A percentile compares a stretch with the other conserved stretches of the same genome.
phyloP scores from a whole-genome alignment of 2,888 invertebrate species.

The Drosophila ezoana region DNA sequence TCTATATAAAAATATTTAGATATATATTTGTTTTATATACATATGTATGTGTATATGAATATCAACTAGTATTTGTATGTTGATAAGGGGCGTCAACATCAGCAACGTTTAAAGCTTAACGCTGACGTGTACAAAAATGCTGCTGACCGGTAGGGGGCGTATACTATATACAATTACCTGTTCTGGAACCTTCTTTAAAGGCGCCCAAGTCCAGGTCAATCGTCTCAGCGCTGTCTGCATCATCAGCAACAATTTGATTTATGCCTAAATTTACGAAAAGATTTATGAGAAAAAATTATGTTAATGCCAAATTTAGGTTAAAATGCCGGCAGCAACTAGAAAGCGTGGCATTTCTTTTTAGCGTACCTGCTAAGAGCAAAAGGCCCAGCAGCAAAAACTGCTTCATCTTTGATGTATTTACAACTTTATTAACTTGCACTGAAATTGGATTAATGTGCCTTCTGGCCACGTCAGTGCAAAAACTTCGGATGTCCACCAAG shows the following conservation, averaged over 20 bases:
- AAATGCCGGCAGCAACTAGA: conserved; percentile 54
- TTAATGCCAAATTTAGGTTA: conserved; percentile 55
- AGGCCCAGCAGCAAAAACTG: conserved; percentile 78
- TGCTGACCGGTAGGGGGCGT: conserved; percentile 16
- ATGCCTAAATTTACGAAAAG: conserved; percentile 62
- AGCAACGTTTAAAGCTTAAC: conserved; percentile 45
- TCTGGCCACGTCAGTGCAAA: conserved; percentile 69
- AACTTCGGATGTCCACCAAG: conserved; percentile 24
- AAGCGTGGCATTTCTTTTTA: conserved; percentile 31
- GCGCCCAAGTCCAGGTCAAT: conserved; percentile 93
- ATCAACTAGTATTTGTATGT: not conserved
- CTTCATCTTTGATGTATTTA: conserved; percentile 73
- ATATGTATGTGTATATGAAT: conserved; percentile 9
- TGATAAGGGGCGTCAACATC: conserved; percentile 48
- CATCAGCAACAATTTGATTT: conserved; percentile 75
- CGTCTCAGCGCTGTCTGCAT: conserved; percentile 85
- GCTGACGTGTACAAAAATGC: conserved; percentile 72
- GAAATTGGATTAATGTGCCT: conserved; percentile 34
- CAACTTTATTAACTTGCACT: conserved; percentile 23
- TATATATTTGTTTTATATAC: conserved; percentile 5
- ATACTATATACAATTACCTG: conserved; percentile 87
- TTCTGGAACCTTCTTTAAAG: conserved; percentile 93
- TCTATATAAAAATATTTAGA: conserved; percentile 86
- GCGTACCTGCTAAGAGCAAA: conserved; percentile 81
- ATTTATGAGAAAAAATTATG: not conserved